Conservation (phyloP, 2,113 vertebrate genomes). For the Catharus fuscescens region DNA sequence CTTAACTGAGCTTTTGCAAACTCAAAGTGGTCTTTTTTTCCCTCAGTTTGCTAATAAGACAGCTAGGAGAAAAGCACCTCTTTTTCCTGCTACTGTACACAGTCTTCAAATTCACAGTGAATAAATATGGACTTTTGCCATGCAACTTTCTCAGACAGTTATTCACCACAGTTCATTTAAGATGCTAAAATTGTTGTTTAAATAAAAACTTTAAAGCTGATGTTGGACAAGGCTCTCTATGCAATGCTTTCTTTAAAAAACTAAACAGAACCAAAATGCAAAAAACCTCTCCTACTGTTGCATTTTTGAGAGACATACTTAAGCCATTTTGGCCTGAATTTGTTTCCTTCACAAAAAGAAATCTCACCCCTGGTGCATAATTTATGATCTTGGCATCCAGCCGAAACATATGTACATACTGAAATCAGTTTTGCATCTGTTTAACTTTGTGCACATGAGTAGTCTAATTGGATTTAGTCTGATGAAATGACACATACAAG, state of each 20-base stretch:
- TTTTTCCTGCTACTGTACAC: background rate
- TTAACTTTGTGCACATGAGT: slow-evolving; percentile 48
- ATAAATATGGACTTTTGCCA: background rate
- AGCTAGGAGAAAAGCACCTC: background rate
- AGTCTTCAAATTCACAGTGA: background rate
- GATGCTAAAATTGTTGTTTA: background rate
- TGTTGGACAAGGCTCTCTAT: background rate
- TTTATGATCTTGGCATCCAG: slow-evolving; percentile 43
- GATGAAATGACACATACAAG: background rate
- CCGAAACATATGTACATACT: slow-evolving; percentile 46
- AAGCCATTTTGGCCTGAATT: slow-evolving; percentile 30
- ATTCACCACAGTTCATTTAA: background rate
- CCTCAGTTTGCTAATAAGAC: background rate
- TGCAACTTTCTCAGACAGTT: background rate
- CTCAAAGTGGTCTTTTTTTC: background rate
- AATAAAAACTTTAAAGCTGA: background rate
- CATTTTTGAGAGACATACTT: background rate
- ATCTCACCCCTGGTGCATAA: background rate
- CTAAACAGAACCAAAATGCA: background rate
- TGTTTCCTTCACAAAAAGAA: slow-evolving; percentile 5
- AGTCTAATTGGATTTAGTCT: slow-evolving; percentile 46
- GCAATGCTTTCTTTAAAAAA: background rate
- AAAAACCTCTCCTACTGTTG: rapidly evolving
- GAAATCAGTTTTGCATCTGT: slow-evolving; percentile 62
- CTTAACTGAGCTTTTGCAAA: background rate